These are phyloP conservation scores for Haliclona indistincta DNA, from an alignment of 37 sponge, comb jelly and placozoan species.

Conservation along the genomic window DNA sequence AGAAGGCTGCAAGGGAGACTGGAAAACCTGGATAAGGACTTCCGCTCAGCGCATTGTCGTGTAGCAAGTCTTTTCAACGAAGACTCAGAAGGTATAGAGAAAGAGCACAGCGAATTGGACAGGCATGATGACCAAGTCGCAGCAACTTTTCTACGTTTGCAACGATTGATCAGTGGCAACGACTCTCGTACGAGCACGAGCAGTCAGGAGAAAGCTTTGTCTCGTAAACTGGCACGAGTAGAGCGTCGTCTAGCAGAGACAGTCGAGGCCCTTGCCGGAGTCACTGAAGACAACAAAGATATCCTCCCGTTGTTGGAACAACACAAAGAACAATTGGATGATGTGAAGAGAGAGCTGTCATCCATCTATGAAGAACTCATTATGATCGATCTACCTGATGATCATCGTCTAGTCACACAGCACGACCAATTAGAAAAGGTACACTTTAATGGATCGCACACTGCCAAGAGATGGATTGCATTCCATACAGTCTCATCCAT, in stretches of 20 bases:
- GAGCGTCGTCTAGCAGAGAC: background rate
- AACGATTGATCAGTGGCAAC: too few relatives aligned
- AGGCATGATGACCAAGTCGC: constrained; percentile 36
- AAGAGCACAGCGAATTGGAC: constrained; percentile 25
- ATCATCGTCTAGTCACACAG: constrained; percentile 10
- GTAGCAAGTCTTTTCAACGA: constrained; percentile 19
- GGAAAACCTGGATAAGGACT: constrained; percentile 12
- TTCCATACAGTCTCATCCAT: background rate
- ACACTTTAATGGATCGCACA: constrained; percentile 2
- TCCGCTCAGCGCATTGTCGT: constrained; percentile 6
- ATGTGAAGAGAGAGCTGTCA: constrained; percentile 35
- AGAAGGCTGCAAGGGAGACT: constrained; percentile 14
- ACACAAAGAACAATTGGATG: constrained; percentile 22
- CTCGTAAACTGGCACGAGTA: constrained; percentile 24
- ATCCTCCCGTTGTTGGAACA: background rate
- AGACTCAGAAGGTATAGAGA: background rate
- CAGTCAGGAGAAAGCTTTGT: constrained; percentile 1
- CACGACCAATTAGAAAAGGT: constrained; percentile 14
- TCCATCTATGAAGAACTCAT: constrained; percentile 24
- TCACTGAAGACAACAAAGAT: background rate
- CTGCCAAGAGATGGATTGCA: constrained; percentile 11
- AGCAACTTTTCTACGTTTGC: constrained; percentile 4
- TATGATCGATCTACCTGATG: background rate
- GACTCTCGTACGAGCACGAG: too few relatives aligned
- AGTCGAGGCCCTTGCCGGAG: background rate